Base-by-base conservation (phyloP, 2,797 vertebrate species). In the Phalloptychus januarius region DNA sequence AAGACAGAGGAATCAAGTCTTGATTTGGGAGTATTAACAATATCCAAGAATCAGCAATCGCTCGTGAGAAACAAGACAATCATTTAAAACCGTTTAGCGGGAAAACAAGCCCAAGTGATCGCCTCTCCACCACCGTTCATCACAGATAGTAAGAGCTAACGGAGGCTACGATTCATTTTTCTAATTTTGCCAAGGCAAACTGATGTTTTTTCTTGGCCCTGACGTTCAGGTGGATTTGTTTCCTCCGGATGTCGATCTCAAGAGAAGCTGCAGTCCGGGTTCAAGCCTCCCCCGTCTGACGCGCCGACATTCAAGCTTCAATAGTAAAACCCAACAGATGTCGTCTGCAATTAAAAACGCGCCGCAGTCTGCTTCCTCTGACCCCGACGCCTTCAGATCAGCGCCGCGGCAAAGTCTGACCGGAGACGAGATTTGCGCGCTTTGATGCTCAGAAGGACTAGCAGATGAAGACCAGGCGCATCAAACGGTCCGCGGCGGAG, bases 361-460 rank as follows among this genome's bases (percentile, higher is more conserved):
- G 87, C 76, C 74, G 23, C 80, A 4, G 50, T 28, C 3, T 3
- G 65, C 84, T 85, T 70, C 46, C 67, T 83, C 83, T 79, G 83
- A 92, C 89, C n/a, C 89, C 40, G 12, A 71, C 89, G 87, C 76
- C 76, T 79, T 50, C 10, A 82, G 72, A 83, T 83, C 79, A 82
- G 79, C 88, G 42, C 71, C 77, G 38, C 73, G 79, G 73, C 76
- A 82, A 61, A 84, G 77, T 88, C 48, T 83, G 83, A 50, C 83
- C 28, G 79, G 85, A 82, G 87, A 87, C 74, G 18, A 80, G 84
- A 82, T 76, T 15, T 78, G 81, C 82, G 33, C 81, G 20, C 88
- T 89, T 89, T 90, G 78, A 89, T 86, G 85, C 91, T 93, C 87
- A 92, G 91, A 94, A 89, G 77, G 90, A 93, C 87, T 92, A 25